Conservation (phyloP, 2,113 vertebrate genomes). For the Fulica atra region DNA sequence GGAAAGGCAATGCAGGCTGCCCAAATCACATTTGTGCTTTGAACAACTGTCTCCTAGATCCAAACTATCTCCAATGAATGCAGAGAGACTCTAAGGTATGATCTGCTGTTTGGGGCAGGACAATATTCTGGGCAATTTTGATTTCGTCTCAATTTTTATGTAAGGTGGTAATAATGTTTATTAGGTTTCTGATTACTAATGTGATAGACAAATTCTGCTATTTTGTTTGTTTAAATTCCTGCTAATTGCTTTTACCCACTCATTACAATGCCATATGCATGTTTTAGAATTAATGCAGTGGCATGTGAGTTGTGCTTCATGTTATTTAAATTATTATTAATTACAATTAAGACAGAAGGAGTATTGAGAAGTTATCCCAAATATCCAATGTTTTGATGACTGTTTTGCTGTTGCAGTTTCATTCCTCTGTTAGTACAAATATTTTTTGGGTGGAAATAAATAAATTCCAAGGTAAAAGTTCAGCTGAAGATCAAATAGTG, state of each 20-base stretch:
- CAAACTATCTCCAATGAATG: background rate
- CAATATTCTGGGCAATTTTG: background rate
- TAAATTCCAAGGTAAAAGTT: background rate
- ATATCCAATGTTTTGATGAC: background rate
- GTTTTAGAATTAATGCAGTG: background rate
- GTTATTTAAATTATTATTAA: background rate
- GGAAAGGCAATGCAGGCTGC: background rate
- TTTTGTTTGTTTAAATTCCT: background rate
- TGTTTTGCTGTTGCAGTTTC: background rate
- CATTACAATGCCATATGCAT: background rate
- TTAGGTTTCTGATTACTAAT: background rate
- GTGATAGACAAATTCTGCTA: background rate
- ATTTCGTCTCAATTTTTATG: background rate
- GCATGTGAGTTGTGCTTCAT: background rate
- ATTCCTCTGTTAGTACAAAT: background rate
- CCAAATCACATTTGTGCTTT: background rate
- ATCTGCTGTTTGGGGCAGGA: background rate
- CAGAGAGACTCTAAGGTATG: background rate
- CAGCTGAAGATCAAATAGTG: background rate
- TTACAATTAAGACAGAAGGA: background rate
- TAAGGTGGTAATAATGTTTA: background rate
- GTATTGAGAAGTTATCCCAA: background rate
- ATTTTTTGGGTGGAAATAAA: accelerated
- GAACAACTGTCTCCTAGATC: background rate
- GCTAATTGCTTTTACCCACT: background rate